Evolutionary conservation across 2,113 vertebrate species (phyloP).

Genomic region (Peromyscus maniculatus): DNA sequence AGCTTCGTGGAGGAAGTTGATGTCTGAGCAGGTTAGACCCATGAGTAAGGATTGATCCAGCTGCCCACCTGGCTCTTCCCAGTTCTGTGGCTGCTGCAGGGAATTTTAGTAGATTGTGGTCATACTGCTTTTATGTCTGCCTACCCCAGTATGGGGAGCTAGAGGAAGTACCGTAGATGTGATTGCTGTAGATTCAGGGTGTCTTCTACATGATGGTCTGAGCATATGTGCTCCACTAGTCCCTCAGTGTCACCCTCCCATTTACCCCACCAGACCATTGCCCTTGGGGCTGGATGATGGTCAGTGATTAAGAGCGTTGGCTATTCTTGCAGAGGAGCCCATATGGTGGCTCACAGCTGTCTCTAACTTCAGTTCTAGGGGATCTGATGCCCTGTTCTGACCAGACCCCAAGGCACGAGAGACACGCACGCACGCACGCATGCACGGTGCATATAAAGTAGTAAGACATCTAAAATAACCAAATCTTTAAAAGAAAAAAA

Average conservation of each 20-base stretch:
- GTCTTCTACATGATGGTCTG: neutral
- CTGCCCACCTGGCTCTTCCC: slow-evolving; percentile 27
- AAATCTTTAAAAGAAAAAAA: neutral
- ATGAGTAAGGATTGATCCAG: slow-evolving; percentile 39
- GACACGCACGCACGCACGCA: neutral
- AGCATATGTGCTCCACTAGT: neutral
- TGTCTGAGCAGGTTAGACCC: slow-evolving; percentile 36
- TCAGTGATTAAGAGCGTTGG: neutral
- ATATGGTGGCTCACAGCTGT: neutral
- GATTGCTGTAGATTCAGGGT: neutral
- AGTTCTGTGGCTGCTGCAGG: neutral
- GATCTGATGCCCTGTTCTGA: neutral
- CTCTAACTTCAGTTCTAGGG: neutral
- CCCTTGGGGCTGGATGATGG: neutral
- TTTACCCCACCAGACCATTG: neutral
- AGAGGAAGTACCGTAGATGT: neutral
- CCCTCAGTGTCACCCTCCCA: neutral
- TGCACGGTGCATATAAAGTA: neutral
- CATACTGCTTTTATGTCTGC: slow-evolving; percentile 14
- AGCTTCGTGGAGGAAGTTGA: slow-evolving; percentile 12
- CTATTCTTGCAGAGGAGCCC: neutral
- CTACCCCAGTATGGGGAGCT: neutral
- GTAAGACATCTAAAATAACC: neutral
- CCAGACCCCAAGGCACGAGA: neutral
- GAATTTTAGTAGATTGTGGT: slow-evolving; percentile 42